Percentiles rank a stretch among this genome's conserved stretches.
Conservation (phyloP, 2,888 invertebrate species). For the Gymnocheta viridis region DNA sequence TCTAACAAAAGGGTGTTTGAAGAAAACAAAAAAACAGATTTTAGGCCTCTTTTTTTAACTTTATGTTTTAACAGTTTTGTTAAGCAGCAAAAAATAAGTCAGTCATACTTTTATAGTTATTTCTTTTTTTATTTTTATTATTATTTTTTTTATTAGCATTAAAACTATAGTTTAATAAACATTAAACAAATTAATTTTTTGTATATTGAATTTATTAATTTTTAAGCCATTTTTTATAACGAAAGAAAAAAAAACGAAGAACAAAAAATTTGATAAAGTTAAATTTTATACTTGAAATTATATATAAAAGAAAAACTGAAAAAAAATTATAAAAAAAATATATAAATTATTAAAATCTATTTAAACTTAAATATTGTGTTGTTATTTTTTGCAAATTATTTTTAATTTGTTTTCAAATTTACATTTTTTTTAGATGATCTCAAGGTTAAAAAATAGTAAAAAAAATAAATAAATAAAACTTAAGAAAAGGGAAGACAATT, state of each 20-base stretch:
- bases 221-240: conserved; percentile 40
- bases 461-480: conserved; percentile 12
- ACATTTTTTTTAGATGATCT: conserved; percentile 63
- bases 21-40: conserved; percentile 22
- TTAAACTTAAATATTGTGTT: conserved; percentile 61
- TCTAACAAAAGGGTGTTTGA: not conserved
- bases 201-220: conserved; percentile 64
- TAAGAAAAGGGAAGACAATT: conserved; percentile 63
- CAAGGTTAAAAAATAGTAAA: conserved; percentile 63
- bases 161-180: conserved; percentile 67
- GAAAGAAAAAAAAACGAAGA: conserved; percentile 4
- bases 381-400: conserved; percentile 55
- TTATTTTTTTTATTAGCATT: conserved; percentile 24
- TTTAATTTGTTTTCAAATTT: conserved; percentile 47
- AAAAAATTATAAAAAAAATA: conserved; percentile 29
- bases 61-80: conserved; percentile 21
- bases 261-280: conserved; percentile 39
- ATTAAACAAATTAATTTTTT: conserved; percentile 56
- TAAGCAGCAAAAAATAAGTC: conserved; percentile 19
- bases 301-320: conserved; percentile 8
- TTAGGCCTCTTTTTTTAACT: not conserved
- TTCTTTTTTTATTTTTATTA: conserved; percentile 71
- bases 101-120: conserved; percentile 70
- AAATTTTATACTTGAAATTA: conserved; percentile 53
- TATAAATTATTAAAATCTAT: conserved; percentile 47